These are phyloP conservation scores for Heliconius nattereri DNA, from an alignment of 1,140 invertebrate genomes.

Conservation along the genomic window DNA sequence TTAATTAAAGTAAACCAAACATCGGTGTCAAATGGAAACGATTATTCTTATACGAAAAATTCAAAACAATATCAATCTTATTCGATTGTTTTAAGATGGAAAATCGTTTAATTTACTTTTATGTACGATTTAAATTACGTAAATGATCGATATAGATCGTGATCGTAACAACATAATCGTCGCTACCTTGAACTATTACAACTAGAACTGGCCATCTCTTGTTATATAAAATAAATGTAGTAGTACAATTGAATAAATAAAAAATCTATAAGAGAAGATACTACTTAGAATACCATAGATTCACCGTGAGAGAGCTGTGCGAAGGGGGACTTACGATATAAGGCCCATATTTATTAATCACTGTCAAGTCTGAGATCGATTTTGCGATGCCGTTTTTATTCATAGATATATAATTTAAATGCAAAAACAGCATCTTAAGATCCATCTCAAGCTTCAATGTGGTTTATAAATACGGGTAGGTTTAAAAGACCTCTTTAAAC, in stretches of 20 bases:
- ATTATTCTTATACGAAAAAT: background rate
- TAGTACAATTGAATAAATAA: background rate
- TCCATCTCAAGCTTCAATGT: too few species aligned
- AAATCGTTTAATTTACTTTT: background rate
- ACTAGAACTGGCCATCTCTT: background rate
- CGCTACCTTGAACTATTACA: conserved; percentile 22
- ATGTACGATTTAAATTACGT: background rate
- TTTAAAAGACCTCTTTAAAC: too few species aligned
- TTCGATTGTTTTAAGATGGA: background rate
- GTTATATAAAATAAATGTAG: background rate
- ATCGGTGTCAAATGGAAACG: conserved; percentile 3
- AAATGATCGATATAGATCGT: conserved; percentile 20
- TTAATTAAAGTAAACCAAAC: conserved; percentile 5
- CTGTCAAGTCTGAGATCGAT: too few species aligned
- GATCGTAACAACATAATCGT: conserved; percentile 20
- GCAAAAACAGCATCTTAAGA: too few species aligned
- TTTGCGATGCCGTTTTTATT: too few species aligned
- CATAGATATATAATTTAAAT: too few species aligned
- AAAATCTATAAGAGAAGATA: too few species aligned
- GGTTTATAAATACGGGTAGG: too few species aligned
- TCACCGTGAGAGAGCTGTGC: too few species aligned
- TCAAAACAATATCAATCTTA: background rate
- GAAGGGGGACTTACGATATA: too few species aligned
- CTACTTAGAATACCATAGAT: too few species aligned
- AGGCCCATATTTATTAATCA: too few species aligned